These are phyloP conservation scores for Corythucha ciliata DNA, from an alignment of 2,888 invertebrate genomes.

Conservation along the genomic window DNA sequence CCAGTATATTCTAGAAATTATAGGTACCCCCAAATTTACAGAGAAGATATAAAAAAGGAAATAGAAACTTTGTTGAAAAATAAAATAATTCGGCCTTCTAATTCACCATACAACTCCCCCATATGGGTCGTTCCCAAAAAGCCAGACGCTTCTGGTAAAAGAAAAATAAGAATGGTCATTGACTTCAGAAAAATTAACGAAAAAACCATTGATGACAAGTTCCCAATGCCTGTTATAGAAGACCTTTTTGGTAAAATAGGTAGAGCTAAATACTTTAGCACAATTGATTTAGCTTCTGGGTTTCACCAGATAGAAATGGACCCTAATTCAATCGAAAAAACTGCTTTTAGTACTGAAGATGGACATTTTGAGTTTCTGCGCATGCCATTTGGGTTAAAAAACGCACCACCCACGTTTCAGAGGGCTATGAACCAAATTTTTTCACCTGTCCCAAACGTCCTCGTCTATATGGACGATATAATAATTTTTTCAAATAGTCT, in stretches of 20 bases:
- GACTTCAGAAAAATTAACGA: constrained; percentile 4
- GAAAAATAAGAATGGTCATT: background rate
- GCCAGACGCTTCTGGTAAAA: background rate
- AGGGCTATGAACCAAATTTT: constrained; percentile 1
- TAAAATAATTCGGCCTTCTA: constrained; percentile 7
- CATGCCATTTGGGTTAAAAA: background rate
- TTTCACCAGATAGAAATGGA: constrained; percentile 12
- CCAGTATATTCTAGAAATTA: background rate
- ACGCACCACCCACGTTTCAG: constrained; percentile 1
- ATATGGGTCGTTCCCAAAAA: constrained; percentile 7
- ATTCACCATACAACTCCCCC: background rate
- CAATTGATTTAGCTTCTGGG: background rate
- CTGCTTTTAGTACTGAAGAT: background rate
- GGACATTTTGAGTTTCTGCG: background rate
- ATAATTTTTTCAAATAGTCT: constrained; percentile 2
- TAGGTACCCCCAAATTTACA: background rate
- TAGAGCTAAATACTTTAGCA: background rate
- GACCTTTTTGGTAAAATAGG: constrained; percentile 1
- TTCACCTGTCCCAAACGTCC: background rate
- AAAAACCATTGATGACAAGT: constrained; percentile 4
- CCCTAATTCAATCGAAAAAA: background rate
- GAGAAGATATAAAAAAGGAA: constrained; percentile 4
- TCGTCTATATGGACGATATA: constrained; percentile 7
- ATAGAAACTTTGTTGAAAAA: background rate
- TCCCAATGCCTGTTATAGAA: constrained; percentile 7